These are phyloP conservation scores for Lerista edwardsae DNA, from an alignment of 2,797 vertebrate genomes.

Conservation along the genomic window DNA sequence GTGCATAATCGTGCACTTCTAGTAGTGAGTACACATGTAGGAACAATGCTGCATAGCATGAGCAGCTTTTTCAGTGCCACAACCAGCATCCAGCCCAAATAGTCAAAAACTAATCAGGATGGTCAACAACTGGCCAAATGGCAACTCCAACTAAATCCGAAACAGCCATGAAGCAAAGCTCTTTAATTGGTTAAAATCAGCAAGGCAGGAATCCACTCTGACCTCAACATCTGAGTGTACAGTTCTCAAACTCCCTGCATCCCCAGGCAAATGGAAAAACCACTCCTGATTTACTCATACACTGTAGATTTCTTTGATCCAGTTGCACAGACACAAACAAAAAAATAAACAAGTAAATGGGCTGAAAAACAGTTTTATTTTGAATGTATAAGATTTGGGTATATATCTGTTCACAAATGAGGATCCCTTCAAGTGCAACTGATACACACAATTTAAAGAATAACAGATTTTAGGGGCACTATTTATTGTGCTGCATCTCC, in stretches of 20 bases:
- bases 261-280: background rate
- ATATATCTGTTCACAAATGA: background rate
- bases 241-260: background rate
- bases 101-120: background rate
- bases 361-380: conserved; percentile 4
- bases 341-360: background rate
- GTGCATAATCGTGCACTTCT: background rate
- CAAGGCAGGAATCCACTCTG: background rate
- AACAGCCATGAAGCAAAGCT: background rate
- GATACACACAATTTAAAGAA: background rate
- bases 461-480: background rate
- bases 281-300: background rate
- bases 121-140: background rate
- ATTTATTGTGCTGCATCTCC: too few species aligned
- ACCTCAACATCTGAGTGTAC: background rate
- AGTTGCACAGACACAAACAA: background rate
- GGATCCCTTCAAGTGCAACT: background rate
- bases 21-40: background rate
- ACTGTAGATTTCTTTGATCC: background rate
- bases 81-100: background rate
- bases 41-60: too few species aligned
- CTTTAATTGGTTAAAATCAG: background rate
- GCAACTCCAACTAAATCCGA: background rate
- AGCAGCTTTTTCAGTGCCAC: background rate
- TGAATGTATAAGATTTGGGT: background rate